Conservation (phyloP, 2,797 vertebrate genomes). For the Myotis myotis region DNA sequence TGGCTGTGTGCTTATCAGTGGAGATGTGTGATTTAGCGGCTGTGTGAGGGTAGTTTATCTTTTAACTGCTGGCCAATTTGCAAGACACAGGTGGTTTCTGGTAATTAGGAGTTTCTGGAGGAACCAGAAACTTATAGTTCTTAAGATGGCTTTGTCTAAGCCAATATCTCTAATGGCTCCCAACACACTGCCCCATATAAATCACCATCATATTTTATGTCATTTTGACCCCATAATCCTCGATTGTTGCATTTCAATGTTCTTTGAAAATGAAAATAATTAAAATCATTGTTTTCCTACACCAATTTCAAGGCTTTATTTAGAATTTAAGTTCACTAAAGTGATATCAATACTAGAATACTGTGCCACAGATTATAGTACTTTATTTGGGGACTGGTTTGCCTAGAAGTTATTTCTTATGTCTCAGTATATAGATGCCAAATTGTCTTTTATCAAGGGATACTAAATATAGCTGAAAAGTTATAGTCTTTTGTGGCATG, state of each 20-base stretch:
- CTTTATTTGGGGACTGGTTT: neutral
- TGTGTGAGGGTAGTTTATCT: too few relatives aligned
- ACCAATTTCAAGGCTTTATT: neutral
- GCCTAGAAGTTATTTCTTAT: neutral
- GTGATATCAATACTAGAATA: neutral
- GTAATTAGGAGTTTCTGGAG: too few relatives aligned
- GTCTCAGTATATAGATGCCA: neutral
- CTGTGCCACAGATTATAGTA: neutral
- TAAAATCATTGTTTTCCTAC: neutral
- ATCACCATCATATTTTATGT: slow-evolving; percentile 26
- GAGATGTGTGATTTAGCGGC: too few relatives aligned
- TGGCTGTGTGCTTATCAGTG: too few relatives aligned
- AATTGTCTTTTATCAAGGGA: neutral
- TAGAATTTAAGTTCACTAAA: neutral
- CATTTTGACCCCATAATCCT: neutral
- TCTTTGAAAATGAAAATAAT: neutral
- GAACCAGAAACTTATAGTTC: too few relatives aligned
- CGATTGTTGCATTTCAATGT: neutral
- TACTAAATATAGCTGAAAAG: neutral
- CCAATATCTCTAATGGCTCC: too few relatives aligned
- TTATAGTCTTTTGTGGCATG: neutral
- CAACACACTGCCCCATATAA: neutral
- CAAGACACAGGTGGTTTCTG: too few relatives aligned
- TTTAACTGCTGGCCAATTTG: too few relatives aligned
- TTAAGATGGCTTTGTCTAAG: too few relatives aligned